Conservation (phyloP, 2,113 vertebrate genomes). For the Pandion haliaetus region DNA sequence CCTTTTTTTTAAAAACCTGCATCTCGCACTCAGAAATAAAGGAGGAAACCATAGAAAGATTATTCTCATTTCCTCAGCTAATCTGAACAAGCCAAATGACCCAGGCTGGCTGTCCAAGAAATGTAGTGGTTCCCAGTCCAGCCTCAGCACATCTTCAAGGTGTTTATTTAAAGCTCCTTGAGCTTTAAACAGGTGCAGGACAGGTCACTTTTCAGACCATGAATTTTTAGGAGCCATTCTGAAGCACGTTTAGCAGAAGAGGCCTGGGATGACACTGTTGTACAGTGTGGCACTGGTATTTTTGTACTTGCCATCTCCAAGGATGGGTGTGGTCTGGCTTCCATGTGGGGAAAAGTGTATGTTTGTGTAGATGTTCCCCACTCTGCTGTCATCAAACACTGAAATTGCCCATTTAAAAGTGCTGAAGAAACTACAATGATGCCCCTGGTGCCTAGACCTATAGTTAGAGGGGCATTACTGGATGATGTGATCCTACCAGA, state of each 20-base stretch:
- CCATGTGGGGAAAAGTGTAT: not conserved
- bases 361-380: not conserved
- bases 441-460: not conserved
- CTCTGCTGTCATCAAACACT: not conserved
- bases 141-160: not conserved
- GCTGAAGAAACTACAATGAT: not conserved
- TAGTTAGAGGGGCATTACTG: not conserved
- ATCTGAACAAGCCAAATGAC: not conserved
- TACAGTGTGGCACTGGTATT: not conserved
- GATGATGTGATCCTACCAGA: not conserved
- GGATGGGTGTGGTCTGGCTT: not conserved
- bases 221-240: not conserved
- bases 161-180: not conserved
- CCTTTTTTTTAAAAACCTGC: not conserved
- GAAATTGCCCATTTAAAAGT: not conserved
- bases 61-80: not conserved
- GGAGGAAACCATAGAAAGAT: not conserved
- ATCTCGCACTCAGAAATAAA: not conserved
- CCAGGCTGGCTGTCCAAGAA: not conserved
- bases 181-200: not conserved
- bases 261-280: not conserved
- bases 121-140: not conserved
- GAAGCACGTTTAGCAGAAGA: not conserved
- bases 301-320: not conserved
- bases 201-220: not conserved